A percentile compares a stretch with the other conserved stretches of the same genome.
Conservation (phyloP, 2,797 vertebrate genomes). For the Cryptoblepharus egeriae region DNA sequence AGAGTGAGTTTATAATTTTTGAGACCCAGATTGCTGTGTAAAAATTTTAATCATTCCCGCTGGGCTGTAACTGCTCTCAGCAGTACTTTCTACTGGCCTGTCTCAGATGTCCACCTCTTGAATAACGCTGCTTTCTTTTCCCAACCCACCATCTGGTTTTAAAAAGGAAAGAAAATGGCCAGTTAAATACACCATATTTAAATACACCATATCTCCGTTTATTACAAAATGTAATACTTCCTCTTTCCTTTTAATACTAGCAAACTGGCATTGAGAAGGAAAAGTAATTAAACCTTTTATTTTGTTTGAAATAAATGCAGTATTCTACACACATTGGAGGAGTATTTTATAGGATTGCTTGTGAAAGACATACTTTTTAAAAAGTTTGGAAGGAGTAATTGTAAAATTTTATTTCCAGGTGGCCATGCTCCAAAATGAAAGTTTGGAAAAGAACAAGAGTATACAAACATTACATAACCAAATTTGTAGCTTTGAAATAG, state of each 20-base stretch:
- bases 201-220: slow-evolving; percentile 10
- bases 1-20: background rate
- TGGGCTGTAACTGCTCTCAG: background rate
- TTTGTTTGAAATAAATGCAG: too few relatives aligned
- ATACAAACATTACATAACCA: slow-evolving; percentile 84
- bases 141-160: background rate
- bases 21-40: background rate
- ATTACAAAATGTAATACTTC: slow-evolving; percentile 2
- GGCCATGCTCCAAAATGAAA: slow-evolving; percentile 83
- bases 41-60: background rate
- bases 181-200: slow-evolving; percentile 20
- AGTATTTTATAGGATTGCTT: slow-evolving; percentile 38
- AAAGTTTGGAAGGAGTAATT: slow-evolving; percentile 65
- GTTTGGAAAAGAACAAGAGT: slow-evolving; percentile 85
- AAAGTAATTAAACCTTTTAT: slow-evolving; percentile 25
- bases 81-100: background rate
- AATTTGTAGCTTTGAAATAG: slow-evolving; percentile 84
- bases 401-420: slow-evolving; percentile 74
- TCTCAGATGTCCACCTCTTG: background rate
- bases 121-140: background rate
- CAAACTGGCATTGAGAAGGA: background rate
- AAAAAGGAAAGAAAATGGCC: slow-evolving; percentile 36
- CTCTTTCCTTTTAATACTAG: slow-evolving; percentile 25
- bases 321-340: background rate
- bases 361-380: slow-evolving; percentile 46